phyloP scores from a whole-genome alignment of 2,797 vertebrate genomes.

The Scleropages formosus region DNA sequence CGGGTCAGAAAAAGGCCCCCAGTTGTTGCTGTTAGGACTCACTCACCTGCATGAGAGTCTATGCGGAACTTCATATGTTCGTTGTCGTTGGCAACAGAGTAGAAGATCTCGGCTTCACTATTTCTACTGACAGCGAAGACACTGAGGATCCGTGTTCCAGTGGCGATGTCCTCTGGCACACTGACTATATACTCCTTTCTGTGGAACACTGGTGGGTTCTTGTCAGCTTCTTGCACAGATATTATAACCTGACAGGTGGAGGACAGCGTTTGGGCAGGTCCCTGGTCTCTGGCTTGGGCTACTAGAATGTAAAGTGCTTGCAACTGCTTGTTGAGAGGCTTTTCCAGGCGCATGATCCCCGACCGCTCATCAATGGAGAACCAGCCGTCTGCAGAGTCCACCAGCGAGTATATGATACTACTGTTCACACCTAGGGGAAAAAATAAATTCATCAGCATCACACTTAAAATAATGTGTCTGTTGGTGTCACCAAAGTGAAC shows the following conservation, averaged over 20 bases:
- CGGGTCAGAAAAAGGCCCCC: not conserved
- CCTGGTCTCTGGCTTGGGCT: slow-evolving; percentile 82
- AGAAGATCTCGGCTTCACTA: slow-evolving; percentile 84
- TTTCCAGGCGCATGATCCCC: slow-evolving; percentile 82
- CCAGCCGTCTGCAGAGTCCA: slow-evolving; percentile 79
- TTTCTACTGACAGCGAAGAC: slow-evolving; percentile 91
- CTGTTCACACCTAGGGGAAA: slow-evolving; percentile 75
- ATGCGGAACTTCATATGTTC: slow-evolving; percentile 92
- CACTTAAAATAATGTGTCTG: not conserved
- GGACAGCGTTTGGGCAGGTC: slow-evolving; percentile 76
- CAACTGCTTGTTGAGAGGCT: slow-evolving; percentile 82
- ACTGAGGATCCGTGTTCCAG: slow-evolving; percentile 82
- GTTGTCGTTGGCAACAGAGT: slow-evolving; percentile 88
- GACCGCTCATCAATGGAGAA: slow-evolving; percentile 88
- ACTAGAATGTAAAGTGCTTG: slow-evolving; percentile 78
- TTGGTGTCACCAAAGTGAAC: slow-evolving; percentile 11
- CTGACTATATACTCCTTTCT: slow-evolving; percentile 84
- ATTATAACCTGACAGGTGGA: slow-evolving; percentile 74
- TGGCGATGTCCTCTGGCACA: slow-evolving; percentile 76
- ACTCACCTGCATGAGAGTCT: slow-evolving; percentile 80
- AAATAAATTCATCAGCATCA: not conserved
- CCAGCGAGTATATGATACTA: slow-evolving; percentile 80
- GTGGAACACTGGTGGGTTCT: slow-evolving; percentile 95
- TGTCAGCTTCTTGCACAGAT: slow-evolving; percentile 93
- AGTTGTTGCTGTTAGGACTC: not conserved